Conservation (phyloP, 2,113 vertebrate genomes). For the pig (Sus scrofa) region DNA sequence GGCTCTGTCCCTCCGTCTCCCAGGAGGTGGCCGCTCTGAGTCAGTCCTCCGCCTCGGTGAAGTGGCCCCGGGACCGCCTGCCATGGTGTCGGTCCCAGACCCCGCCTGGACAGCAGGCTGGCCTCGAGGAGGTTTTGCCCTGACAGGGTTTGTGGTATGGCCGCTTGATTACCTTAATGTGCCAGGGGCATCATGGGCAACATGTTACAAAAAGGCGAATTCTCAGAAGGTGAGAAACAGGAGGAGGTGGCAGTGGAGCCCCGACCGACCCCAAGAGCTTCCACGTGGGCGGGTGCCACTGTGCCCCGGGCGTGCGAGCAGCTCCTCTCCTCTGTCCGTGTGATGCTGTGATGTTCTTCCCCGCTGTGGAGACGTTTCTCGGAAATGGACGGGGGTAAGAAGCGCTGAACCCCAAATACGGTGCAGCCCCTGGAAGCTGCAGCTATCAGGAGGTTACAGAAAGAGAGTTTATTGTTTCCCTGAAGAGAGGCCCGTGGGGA, state of each 20-base stretch:
- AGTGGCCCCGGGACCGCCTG: neutral
- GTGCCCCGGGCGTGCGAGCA: neutral
- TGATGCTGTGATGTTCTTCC: neutral
- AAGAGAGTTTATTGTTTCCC: slow-evolving; percentile 11
- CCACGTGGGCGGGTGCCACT: neutral
- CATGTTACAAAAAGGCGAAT: neutral
- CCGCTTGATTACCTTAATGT: neutral
- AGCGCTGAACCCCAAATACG: neutral
- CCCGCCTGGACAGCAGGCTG: neutral
- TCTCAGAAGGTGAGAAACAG: neutral
- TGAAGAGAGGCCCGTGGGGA: neutral
- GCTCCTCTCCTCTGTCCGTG: neutral
- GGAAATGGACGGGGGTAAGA: neutral
- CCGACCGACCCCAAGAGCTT: neutral
- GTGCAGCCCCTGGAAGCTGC: neutral
- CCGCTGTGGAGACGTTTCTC: neutral
- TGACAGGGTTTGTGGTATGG: neutral
- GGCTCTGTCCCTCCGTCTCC: neutral
- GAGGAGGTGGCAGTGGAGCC: neutral
- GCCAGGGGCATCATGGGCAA: neutral
- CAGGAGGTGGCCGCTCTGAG: too few species aligned
- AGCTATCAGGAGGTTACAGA: neutral
- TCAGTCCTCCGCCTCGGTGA: neutral
- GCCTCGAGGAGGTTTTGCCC: neutral
- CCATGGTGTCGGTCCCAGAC: neutral